Conservation (phyloP, 2,113 vertebrate species). For the Brachionichthys hirsutus region DNA sequence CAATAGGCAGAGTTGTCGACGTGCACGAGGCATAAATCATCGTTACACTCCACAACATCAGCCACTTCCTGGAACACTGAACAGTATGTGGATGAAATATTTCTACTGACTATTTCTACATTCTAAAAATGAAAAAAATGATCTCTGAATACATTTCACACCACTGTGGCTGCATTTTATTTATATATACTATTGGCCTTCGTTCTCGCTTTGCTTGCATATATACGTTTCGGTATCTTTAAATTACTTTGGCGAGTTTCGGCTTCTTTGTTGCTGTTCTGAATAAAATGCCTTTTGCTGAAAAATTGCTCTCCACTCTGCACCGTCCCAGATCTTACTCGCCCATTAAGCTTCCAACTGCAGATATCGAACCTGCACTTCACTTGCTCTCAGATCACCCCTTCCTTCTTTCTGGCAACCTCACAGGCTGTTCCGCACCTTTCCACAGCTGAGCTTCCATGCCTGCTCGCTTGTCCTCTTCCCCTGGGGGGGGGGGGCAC, state of each 20-base stretch:
- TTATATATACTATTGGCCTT: conserved; percentile 4
- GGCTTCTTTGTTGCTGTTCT: conserved; percentile 10
- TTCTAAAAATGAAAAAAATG: conserved; percentile 9
- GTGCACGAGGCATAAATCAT: not conserved
- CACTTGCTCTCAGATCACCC: conserved; percentile 4
- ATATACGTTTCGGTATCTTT: conserved; percentile 23
- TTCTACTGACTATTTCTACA: not conserved
- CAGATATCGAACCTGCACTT: conserved; percentile 13
- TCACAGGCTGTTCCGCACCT: conserved; percentile 1
- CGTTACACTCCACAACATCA: not conserved
- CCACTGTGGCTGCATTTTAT: conserved; percentile 21
- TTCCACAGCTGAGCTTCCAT: not conserved
- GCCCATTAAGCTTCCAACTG: not conserved
- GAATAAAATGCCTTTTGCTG: conserved; percentile 31
- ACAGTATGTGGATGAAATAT: not conserved
- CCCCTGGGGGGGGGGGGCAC: not conserved
- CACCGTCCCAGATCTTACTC: not conserved
- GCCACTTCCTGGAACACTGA: not conserved
- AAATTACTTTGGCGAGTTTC: conserved; percentile 33
- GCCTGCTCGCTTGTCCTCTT: not conserved
- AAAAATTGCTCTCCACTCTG: conserved; percentile 8
- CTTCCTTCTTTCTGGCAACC: not conserved
- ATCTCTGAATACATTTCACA: conserved; percentile 46
- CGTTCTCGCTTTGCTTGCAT: conserved; percentile 8
- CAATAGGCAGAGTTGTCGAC: not conserved